Evolutionary conservation across 1,140 invertebrate genomes (phyloP).

Genomic region (Zaprionus vittiger): DNA sequence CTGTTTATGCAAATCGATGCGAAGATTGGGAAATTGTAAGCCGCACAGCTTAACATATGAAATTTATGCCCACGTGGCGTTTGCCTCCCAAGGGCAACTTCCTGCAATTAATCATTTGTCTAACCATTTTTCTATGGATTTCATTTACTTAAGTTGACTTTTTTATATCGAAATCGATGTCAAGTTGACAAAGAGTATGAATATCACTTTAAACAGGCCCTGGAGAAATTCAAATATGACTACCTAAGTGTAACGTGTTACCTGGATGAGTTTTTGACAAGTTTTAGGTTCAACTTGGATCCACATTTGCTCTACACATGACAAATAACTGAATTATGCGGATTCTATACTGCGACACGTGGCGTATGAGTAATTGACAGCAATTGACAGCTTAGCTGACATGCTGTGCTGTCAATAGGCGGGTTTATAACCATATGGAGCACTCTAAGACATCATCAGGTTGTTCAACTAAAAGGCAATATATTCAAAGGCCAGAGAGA

Average conservation of each 20-base stretch:
- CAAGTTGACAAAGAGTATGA: not conserved
- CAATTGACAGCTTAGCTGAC: not conserved
- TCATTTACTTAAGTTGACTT: not conserved
- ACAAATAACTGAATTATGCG: not conserved
- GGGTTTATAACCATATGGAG: not conserved
- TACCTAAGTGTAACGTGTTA: not conserved
- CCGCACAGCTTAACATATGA: not conserved
- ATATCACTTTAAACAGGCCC: not conserved
- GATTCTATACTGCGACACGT: not conserved
- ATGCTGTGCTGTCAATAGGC: not conserved
- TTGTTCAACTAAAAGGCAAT: not conserved
- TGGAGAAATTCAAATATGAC: not conserved
- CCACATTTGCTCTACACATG: not conserved
- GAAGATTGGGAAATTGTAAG: slow-evolving; percentile 4
- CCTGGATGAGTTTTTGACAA: not conserved
- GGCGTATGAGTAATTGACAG: slow-evolving; percentile 4
- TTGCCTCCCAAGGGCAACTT: not conserved
- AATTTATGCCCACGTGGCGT: not conserved
- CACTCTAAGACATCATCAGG: not conserved
- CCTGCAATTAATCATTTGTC: not conserved
- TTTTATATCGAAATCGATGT: not conserved
- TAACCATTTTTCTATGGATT: not conserved
- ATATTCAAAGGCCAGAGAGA: not conserved
- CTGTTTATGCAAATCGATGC: slow-evolving; percentile 5
- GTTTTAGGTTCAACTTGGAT: not conserved